phyloP scores from a whole-genome alignment of 2,113 vertebrate species.

The Spea bombifrons region DNA sequence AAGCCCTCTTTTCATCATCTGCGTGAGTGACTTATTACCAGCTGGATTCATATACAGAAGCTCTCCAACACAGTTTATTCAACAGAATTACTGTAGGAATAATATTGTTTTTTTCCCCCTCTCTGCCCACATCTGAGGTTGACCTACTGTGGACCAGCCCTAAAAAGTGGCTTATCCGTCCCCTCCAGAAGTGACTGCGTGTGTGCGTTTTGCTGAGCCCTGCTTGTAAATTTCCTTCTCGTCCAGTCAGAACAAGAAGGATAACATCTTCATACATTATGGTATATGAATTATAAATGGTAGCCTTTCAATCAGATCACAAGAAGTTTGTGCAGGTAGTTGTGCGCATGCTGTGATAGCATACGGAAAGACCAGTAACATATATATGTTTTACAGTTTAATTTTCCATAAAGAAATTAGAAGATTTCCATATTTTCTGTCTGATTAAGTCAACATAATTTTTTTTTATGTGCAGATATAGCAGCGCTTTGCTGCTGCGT shows the following conservation, averaged over 20 bases:
- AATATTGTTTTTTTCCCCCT: constrained; percentile 37
- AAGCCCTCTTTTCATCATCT: constrained; percentile 41
- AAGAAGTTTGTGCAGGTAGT: constrained; percentile 10
- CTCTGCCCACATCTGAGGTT: constrained; percentile 37
- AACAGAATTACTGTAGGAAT: constrained; percentile 46
- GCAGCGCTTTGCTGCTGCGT: no score
- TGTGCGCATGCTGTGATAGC: constrained; percentile 4
- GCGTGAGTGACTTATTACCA: constrained; percentile 36
- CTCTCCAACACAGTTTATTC: constrained; percentile 41
- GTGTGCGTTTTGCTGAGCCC: constrained; percentile 1
- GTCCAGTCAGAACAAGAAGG: not conserved
- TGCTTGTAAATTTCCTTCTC: constrained; percentile 13
- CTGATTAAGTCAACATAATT: no score
- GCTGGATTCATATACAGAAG: constrained; percentile 39
- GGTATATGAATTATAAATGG: constrained; percentile 38
- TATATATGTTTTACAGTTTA: no score
- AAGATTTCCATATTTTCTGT: no score
- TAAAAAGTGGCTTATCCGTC: constrained; percentile 16
- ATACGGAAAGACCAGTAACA: constrained; percentile 3
- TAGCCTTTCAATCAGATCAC: constrained; percentile 19
- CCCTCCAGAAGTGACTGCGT: constrained; percentile 18
- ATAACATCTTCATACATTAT: constrained; percentile 23
- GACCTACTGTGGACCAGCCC: constrained; percentile 21
- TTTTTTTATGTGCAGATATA: no score
- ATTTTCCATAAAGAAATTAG: no score